These are phyloP conservation scores for Suillia variegata DNA, from an alignment of 2,888 invertebrate species.

Conservation along the genomic window DNA sequence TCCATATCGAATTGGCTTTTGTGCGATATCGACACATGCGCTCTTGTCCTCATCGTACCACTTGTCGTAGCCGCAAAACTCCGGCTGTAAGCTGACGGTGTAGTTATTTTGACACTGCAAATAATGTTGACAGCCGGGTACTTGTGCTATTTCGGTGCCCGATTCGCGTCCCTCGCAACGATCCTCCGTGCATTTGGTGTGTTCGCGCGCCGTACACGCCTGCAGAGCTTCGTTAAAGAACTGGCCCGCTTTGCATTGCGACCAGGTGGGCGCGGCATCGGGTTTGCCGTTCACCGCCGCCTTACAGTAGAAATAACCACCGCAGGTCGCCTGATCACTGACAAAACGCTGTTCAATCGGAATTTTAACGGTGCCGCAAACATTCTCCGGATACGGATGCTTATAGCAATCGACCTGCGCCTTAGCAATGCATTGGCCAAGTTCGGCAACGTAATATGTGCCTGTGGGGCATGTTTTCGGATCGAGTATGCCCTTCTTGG, in stretches of 20 bases:
- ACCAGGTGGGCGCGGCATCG: slow-evolving; percentile 39
- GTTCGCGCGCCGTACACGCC: slow-evolving; percentile 32
- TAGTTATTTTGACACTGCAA: slow-evolving; percentile 31
- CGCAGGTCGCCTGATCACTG: slow-evolving; percentile 44
- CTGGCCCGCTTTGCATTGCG: slow-evolving; percentile 34
- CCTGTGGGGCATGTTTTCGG: slow-evolving; percentile 26
- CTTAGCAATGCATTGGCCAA: slow-evolving; percentile 34
- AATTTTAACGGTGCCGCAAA: slow-evolving; percentile 46
- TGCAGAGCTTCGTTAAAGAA: slow-evolving; percentile 40
- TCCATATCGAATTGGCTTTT: too few species aligned
- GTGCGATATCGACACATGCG: too few species aligned
- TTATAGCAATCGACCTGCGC: slow-evolving; percentile 36
- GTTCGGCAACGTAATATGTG: slow-evolving; percentile 35
- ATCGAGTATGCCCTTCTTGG: slow-evolving; percentile 1
- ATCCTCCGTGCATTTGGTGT: slow-evolving; percentile 35
- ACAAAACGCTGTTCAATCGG: slow-evolving; percentile 44
- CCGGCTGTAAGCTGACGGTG: slow-evolving; percentile 4
- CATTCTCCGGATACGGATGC: slow-evolving; percentile 41
- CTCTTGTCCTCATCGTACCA: slow-evolving; percentile 31
- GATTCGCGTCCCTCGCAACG: slow-evolving; percentile 40
- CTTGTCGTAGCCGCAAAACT: slow-evolving; percentile 25
- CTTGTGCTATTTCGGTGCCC: slow-evolving; percentile 32
- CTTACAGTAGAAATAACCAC: slow-evolving; percentile 48
- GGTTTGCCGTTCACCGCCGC: slow-evolving; percentile 41
- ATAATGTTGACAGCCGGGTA: slow-evolving; percentile 38